Conservation (phyloP, 2,888 invertebrate species). For the Ypsolopha sequella region DNA sequence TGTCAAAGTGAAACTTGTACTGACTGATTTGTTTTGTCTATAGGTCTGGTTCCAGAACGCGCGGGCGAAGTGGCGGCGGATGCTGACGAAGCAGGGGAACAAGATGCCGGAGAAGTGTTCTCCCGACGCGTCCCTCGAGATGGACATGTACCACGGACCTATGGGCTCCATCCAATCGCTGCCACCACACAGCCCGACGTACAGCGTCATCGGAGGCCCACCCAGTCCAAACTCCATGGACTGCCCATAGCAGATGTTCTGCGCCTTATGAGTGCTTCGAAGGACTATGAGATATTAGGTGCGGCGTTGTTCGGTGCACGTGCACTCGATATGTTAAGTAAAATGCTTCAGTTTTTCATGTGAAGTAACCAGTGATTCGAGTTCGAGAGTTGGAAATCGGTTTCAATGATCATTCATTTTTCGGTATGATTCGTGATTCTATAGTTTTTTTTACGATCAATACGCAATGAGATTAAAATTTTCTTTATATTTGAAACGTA, state of each 20-base stretch:
- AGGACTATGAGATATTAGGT: conserved; percentile 10
- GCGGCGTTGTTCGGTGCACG: neutral
- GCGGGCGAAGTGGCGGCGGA: conserved; percentile 92
- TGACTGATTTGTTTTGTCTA: conserved; percentile 33
- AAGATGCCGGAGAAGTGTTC: conserved; percentile 80
- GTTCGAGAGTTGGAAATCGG: neutral
- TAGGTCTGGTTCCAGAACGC: conserved; percentile 98
- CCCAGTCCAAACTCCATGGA: conserved; percentile 81
- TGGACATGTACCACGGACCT: conserved; percentile 74
- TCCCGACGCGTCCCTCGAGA: conserved; percentile 73
- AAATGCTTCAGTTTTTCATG: neutral
- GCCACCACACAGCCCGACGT: conserved; percentile 78
- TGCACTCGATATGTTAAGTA: neutral
- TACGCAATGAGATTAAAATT: neutral
- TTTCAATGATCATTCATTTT: too few relatives aligned
- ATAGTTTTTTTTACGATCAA: too few relatives aligned
- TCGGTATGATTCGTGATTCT: too few relatives aligned
- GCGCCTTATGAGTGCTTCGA: conserved; percentile 53
- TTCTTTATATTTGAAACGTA: neutral
- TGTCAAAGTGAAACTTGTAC: neutral
- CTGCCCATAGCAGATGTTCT: conserved; percentile 74
- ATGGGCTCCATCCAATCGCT: conserved; percentile 76
- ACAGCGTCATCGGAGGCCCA: conserved; percentile 75
- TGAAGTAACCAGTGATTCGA: neutral
- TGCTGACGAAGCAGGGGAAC: conserved; percentile 85